phyloP scores from a whole-genome alignment of 2,113 vertebrate species.

The Myanophis thanlyinensis region DNA sequence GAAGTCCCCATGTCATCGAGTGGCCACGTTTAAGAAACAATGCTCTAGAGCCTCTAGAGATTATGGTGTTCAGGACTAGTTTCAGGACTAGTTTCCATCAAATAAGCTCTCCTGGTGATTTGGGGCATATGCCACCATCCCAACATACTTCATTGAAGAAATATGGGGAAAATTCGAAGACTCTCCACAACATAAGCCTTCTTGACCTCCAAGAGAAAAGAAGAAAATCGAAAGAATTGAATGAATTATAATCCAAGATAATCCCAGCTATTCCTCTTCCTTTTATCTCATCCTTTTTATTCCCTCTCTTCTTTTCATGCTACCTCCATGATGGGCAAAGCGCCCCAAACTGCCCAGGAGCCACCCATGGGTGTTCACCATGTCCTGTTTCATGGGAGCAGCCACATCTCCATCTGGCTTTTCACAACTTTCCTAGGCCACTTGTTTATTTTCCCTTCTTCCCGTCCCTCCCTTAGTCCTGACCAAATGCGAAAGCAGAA shows the following conservation, averaged over 20 bases:
- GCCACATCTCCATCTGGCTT: neutral
- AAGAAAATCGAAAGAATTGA: neutral
- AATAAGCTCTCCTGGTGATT: neutral
- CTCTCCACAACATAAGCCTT: neutral
- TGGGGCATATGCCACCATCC: neutral
- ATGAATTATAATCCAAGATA: neutral
- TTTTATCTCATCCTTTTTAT: neutral
- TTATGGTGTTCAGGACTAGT: neutral
- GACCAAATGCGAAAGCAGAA: conserved; percentile 32
- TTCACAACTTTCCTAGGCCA: conserved; percentile 14
- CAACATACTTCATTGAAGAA: neutral
- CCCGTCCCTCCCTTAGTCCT: neutral
- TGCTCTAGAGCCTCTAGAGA: neutral
- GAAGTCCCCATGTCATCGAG: neutral
- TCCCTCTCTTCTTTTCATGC: neutral
- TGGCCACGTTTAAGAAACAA: neutral
- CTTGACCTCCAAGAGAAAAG: neutral
- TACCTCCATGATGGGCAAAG: neutral
- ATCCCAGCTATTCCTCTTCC: neutral
- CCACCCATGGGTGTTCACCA: neutral
- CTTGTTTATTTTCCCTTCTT: neutral
- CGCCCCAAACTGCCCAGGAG: neutral
- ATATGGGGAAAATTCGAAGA: neutral
- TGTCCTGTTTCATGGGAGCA: neutral
- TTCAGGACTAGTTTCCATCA: neutral